Base-by-base conservation (phyloP, 2,797 vertebrate genomes). In the Eupleurogrammus muticus region DNA sequence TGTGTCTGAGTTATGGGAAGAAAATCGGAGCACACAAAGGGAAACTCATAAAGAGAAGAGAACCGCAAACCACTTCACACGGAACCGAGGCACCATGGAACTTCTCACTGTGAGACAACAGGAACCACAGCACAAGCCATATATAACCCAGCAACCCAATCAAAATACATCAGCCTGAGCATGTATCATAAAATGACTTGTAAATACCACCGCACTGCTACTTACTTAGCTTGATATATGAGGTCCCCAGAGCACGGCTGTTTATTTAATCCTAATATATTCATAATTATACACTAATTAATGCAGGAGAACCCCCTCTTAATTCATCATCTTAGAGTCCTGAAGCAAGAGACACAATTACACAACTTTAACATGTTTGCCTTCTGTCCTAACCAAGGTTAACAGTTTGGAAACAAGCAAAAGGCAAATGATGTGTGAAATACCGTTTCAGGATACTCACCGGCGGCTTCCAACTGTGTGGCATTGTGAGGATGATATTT, bases 231-330 rank as follows among this genome's bases (percentile, higher is more conserved):
- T 82, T 86, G 77, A 88, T 89, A 70, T 78, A 87, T 56, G 67
- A 79, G 55, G 74, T 91, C 93, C 90, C 90, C 63, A 46, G 83
- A 90, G 92, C 78, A 80, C 28, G 70, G 60, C 63, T 93, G 88
- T 90, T 93, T 92, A 89, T 88, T 91, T 92, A 88, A 83, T 85
- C 87, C 83, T 91, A 92, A 91, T 91, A 89, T 90, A 93, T 94
- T 94, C 90, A 82, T 90, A 93, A 93, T 94, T 92, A 92, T 84
- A 86, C 73, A 70, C 85, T 90, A 92, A 94, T 94, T 91, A 91
- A 91, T 91, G 87, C 90, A 82, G 79, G 71, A 82, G 82, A 92
- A 90, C 73, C 62, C 85, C 89, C 74, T 71, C 84, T 87, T 86
- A 92, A 91, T 88, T 89, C 87, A 92, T 90, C 90, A 86, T 89